Evolutionary conservation across 2,888 invertebrate genomes (phyloP).

Genomic region (Eupithecia insigniata): DNA sequence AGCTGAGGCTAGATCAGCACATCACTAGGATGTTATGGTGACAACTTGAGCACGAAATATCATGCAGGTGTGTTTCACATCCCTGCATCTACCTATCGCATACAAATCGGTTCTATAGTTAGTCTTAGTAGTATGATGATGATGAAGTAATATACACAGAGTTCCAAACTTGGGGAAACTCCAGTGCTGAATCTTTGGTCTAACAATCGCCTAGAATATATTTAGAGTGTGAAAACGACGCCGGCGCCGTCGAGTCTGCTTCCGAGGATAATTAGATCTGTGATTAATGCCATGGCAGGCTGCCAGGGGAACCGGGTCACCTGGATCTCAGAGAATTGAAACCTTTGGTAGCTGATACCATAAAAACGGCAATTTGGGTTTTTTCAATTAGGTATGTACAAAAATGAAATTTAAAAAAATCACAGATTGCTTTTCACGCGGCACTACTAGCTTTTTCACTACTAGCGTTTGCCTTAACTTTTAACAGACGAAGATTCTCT

Average conservation of each 20-base stretch:
- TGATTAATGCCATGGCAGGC: conserved; percentile 21
- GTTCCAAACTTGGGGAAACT: neutral
- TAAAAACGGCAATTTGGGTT: conserved; percentile 4
- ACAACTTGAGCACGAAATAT: too few relatives aligned
- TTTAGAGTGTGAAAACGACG: conserved; percentile 8
- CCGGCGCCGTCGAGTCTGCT: conserved; percentile 26
- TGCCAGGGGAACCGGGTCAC: conserved; percentile 31
- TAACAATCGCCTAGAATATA: neutral
- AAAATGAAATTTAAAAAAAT: neutral
- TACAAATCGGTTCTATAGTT: too few relatives aligned
- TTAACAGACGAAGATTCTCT: neutral
- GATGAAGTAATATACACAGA: neutral
- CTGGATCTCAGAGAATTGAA: conserved; percentile 18
- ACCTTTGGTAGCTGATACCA: conserved; percentile 23
- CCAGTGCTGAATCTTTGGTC: neutral
- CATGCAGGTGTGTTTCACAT: too few relatives aligned
- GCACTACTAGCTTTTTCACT: too few relatives aligned
- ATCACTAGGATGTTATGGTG: too few relatives aligned
- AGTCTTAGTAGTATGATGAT: too few relatives aligned
- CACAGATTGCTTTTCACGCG: neutral
- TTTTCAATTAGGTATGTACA: neutral
- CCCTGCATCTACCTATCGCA: too few relatives aligned
- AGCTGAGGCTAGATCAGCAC: neutral
- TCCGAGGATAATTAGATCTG: conserved; percentile 24
- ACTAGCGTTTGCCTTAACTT: neutral